These are phyloP conservation scores for Carterocephalus palaemon DNA, from an alignment of 2,888 invertebrate genomes.

Conservation along the genomic window DNA sequence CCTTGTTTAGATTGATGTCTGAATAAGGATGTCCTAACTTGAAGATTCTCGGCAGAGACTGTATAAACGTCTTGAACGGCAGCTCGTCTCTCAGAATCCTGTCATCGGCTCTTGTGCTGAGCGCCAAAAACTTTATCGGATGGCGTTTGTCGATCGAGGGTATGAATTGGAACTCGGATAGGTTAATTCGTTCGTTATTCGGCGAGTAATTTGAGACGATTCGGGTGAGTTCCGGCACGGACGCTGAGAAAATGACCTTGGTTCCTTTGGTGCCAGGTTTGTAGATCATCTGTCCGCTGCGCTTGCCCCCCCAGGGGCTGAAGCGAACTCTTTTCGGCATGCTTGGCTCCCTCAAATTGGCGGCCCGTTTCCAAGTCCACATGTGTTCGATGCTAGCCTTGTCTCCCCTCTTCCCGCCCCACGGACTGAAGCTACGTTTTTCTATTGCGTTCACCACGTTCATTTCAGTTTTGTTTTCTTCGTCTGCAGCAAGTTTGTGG, in stretches of 20 bases:
- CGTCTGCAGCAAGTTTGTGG: conserved; percentile 32
- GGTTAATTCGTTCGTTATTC: conserved; percentile 41
- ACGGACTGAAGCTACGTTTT: conserved; percentile 67
- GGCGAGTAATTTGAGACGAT: conserved; percentile 59
- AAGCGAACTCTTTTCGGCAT: conserved; percentile 73
- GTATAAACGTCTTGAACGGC: conserved; percentile 57
- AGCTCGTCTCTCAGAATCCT: conserved; percentile 49
- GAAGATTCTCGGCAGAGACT: conserved; percentile 52
- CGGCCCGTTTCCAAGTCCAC: conserved; percentile 66
- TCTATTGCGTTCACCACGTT: conserved; percentile 37
- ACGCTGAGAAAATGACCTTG: conserved; percentile 57
- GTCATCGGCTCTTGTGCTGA: conserved; percentile 50
- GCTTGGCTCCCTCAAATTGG: conserved; percentile 56
- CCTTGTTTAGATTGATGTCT: conserved; percentile 62
- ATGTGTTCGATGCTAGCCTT: conserved; percentile 45
- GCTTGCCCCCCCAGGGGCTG: conserved; percentile 72
- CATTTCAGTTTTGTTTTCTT: conserved; percentile 44
- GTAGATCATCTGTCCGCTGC: conserved; percentile 63
- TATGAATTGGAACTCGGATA: conserved; percentile 56
- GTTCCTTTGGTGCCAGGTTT: conserved; percentile 57
- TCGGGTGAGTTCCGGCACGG: conserved; percentile 59
- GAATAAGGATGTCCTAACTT: conserved; percentile 65
- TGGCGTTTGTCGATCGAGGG: conserved; percentile 56
- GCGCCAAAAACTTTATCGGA: conserved; percentile 56
- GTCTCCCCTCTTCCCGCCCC: conserved; percentile 63